Evolutionary conservation across 2,797 vertebrate species (phyloP), one percentile per base, ranked within the genome.

Genomic region (Gymnoscopelus microlampas): DNA sequence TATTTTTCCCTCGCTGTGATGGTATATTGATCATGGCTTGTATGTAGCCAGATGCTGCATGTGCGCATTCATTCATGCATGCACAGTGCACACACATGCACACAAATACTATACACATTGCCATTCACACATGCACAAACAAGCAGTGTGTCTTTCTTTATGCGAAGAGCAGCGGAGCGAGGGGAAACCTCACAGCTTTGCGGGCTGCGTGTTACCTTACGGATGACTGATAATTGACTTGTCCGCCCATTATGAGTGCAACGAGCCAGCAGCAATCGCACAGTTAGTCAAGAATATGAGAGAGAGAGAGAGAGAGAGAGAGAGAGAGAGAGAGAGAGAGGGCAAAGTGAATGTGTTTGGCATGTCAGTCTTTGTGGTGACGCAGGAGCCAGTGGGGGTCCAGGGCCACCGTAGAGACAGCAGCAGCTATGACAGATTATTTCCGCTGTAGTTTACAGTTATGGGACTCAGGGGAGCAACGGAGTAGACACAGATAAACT

Each of bases 381-480:
- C 62, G 78, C 83, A 86, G 73, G 78, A 75, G 68, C 58, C 68
- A 57, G 68, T 71, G n/a, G 77, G 65, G 72, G 71, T 80, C 70
- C 44, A 48, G 57, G 15, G 44, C 77, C 68, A 87, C 79, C 80
- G 78, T 81, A 74, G 74, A 75, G 68, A 78, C 51, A 62, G 68
- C 80, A 72, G 69, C 74, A 79, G 80, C 77, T 91, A 87, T 89
- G 79, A 75, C 39, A 76, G 79, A 88, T 90, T 77, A 82, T 86
- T 84, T 87, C 68, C 10, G 54, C 66, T 70, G 39, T 44, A 57
- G 77, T 70, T 78, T 87, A 72, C 71, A 81, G 76, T 71, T 65
- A 62, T 9, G 58, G 58, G 66, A 55, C 75, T 80, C 65, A 63
- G 8, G 57, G 61, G 67, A 81, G 66, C 53, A 62, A 1, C 53